Percentiles rank a stretch among this genome's conserved stretches.
phyloP scores from a whole-genome alignment of 2,113 vertebrate genomes.

The Anguilla japonica region DNA sequence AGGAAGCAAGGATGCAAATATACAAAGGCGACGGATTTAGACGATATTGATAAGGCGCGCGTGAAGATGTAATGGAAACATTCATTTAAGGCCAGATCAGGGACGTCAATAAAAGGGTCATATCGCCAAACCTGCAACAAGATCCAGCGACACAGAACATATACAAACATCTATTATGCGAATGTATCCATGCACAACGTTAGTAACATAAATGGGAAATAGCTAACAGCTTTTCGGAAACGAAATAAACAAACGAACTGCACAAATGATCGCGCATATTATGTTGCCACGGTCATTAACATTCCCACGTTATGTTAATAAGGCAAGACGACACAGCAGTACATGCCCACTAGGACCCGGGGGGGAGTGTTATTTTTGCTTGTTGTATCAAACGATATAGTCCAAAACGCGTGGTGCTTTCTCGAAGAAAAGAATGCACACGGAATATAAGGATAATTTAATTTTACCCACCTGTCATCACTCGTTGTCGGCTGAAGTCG shows the following conservation, averaged over 20 bases:
- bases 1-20: neutral
- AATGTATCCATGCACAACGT: neutral
- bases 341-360: conserved; percentile 5
- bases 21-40: neutral
- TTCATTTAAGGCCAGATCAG: neutral
- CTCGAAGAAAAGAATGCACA: neutral
- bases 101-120: neutral
- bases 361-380: neutral
- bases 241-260: neutral
- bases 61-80: neutral
- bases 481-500: neutral
- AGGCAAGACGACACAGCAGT: neutral
- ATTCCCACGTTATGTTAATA: neutral
- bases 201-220: neutral
- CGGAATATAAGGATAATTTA: neutral
- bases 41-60: neutral
- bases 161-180: neutral
- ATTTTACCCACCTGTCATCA: neutral
- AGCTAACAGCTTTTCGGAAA: neutral
- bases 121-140: neutral
- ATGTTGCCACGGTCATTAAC: neutral
- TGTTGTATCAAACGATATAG: neutral
- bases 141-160: neutral
- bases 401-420: neutral
- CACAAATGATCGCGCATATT: neutral